phyloP scores from a whole-genome alignment of 2,797 vertebrate species.

The Galagoides demidoff region DNA sequence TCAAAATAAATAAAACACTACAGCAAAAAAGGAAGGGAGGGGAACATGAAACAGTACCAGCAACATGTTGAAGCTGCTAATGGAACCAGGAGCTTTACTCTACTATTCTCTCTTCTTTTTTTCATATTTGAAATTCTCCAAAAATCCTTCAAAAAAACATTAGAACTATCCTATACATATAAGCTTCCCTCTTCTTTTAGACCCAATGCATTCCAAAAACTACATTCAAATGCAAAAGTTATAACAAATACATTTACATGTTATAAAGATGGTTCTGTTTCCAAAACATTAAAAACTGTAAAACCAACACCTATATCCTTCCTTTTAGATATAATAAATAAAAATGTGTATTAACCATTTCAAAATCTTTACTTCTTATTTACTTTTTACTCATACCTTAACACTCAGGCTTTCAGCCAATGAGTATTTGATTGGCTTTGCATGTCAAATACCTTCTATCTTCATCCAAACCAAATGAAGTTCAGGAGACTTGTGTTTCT shows the following conservation, averaged over 20 bases:
- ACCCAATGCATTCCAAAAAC: neutral
- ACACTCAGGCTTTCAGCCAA: neutral
- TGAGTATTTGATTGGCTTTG: neutral
- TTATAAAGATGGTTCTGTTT: neutral
- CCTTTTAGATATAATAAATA: neutral
- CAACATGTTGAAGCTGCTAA: neutral
- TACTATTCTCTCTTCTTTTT: neutral
- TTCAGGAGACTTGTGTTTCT: neutral
- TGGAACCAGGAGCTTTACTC: neutral
- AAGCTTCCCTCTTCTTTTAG: neutral
- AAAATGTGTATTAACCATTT: neutral
- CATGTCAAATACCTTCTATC: neutral
- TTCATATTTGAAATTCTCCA: neutral
- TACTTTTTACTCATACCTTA: neutral
- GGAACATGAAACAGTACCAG: neutral
- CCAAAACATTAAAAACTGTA: slow-evolving; percentile 24
- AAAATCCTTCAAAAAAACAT: neutral
- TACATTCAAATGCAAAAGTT: neutral
- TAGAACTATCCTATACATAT: neutral
- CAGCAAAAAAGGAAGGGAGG: neutral
- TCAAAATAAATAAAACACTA: neutral
- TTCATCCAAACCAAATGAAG: neutral
- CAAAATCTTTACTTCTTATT: neutral
- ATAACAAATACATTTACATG: neutral
- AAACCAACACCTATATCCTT: neutral